These are phyloP conservation scores for Drosophila santomea DNA, from an alignment of 1,140 invertebrate species.

Conservation along the genomic window DNA sequence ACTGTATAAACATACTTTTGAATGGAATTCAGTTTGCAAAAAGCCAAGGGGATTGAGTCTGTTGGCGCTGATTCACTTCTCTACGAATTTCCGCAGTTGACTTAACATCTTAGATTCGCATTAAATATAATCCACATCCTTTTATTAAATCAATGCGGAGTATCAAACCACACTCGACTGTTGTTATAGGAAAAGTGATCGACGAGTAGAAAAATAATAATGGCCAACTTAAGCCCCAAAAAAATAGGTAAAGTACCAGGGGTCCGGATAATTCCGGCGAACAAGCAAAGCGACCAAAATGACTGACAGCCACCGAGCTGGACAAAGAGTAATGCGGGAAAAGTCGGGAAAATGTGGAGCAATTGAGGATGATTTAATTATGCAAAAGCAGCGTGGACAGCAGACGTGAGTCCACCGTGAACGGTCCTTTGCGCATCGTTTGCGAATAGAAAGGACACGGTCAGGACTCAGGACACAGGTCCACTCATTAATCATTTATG, in stretches of 20 bases:
- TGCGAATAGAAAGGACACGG: slow-evolving; percentile 25
- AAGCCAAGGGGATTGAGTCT: slow-evolving; percentile 5
- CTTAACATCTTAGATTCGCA: slow-evolving; percentile 20
- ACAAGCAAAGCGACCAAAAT: slow-evolving; percentile 25
- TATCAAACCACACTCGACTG: slow-evolving; percentile 7
- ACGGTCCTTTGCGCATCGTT: slow-evolving; percentile 38
- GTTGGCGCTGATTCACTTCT: not conserved
- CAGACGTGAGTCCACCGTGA: slow-evolving; percentile 19
- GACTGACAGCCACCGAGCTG: slow-evolving; percentile 30
- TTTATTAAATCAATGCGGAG: slow-evolving; percentile 27
- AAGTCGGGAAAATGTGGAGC: slow-evolving; percentile 11
- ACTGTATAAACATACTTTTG: slow-evolving; percentile 15
- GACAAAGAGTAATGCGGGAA: slow-evolving; percentile 19
- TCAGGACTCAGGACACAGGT: slow-evolving; percentile 17
- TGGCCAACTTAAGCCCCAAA: slow-evolving; percentile 5
- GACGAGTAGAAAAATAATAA: not conserved
- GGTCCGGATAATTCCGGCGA: slow-evolving; percentile 24
- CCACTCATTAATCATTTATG: slow-evolving; percentile 65
- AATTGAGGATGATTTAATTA: slow-evolving; percentile 52
- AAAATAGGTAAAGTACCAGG: slow-evolving; percentile 3
- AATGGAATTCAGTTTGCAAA: slow-evolving; percentile 7
- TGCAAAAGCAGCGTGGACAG: slow-evolving; percentile 41
- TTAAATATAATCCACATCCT: slow-evolving; percentile 18
- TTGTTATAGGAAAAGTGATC: slow-evolving; percentile 39
- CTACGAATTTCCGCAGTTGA: slow-evolving; percentile 27